Base-by-base conservation (phyloP, 2,888 invertebrate genomes). In the Ditula angustiorana region DNA sequence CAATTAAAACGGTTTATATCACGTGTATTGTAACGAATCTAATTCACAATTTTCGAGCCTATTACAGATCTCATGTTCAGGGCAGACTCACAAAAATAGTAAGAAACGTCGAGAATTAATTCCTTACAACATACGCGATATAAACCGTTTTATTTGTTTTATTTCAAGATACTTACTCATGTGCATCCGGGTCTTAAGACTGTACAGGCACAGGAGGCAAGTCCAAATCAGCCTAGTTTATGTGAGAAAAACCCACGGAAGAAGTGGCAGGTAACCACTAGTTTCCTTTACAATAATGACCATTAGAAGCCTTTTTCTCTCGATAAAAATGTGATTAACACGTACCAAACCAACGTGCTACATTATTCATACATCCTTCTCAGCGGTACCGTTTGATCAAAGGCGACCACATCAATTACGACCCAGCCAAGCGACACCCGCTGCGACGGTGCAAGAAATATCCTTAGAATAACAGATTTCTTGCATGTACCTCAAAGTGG, bases 391-490 rank as follows among this genome's bases (percentile, higher is more conserved):
- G 35, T 61, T 61, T 61, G 61, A 61, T 37, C 47, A 7, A 13
- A n/a, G n/a, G 21, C 19, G 26, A 47, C 55, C 35, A 35, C 73
- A 68, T 71, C 73, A 76, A 80, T 82, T 78, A 80, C 72, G 74
- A 75, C 69, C n/a, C 71, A 71, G 71, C 72, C 70, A 71, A 70
- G 53, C 67, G 79, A 76, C 81, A 74, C 84, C 85, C 72, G 80
- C 69, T 55, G 82, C n/a, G 72, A 63, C 28, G 49, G 30, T 68
- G 71, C 79, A 85, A 84, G 83, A 83, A 77, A 78, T 75, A 66
- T 62, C 75, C 70, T 70, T 71, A 72, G 71, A 72, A 69, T 63
- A 66, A 69, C 67, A 67, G 68, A 37, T 41, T 41, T 19, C 19
- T 64, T 26, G 33, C 46, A 30, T n/a, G 23, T 28, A 11, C 16